These are phyloP conservation scores for Neogobius melanostomus DNA, from an alignment of 2,113 vertebrate species.

Conservation along the genomic window DNA sequence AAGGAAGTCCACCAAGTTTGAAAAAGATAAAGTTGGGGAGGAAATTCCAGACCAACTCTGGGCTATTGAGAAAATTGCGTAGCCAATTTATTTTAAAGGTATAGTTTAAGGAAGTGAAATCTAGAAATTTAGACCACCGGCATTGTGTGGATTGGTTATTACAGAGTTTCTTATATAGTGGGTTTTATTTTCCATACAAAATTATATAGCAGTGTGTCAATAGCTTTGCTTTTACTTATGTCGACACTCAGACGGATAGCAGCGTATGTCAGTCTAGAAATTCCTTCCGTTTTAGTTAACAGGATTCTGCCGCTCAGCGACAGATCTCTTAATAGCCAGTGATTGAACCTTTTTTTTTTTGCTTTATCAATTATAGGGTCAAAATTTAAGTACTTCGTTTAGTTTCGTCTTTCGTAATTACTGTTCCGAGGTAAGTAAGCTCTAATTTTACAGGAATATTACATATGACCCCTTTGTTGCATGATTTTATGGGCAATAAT, in stretches of 20 bases:
- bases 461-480: neutral
- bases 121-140: too few relatives aligned
- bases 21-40: neutral
- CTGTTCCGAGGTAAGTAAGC: neutral
- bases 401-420: neutral
- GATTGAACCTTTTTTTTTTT: too few relatives aligned
- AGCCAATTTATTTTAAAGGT: neutral
- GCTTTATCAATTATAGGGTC: neutral
- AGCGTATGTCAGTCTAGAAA: neutral
- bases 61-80: neutral
- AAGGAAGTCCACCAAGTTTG: too few relatives aligned
- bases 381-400: neutral
- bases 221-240: neutral
- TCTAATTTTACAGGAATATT: neutral
- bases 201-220: neutral
- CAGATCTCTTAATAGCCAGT: neutral
- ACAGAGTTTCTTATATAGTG: too few relatives aligned
- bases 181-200: neutral
- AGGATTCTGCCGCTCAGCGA: neutral
- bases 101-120: neutral
- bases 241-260: neutral
- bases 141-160: neutral
- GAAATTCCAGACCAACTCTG: neutral
- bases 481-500: too few relatives aligned
- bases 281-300: too few relatives aligned